A percentile compares a stretch with the other conserved stretches of the same genome.
These are phyloP conservation scores for Mercenaria mercenaria DNA, from an alignment of 1,140 invertebrate species.

Conservation along the genomic window DNA sequence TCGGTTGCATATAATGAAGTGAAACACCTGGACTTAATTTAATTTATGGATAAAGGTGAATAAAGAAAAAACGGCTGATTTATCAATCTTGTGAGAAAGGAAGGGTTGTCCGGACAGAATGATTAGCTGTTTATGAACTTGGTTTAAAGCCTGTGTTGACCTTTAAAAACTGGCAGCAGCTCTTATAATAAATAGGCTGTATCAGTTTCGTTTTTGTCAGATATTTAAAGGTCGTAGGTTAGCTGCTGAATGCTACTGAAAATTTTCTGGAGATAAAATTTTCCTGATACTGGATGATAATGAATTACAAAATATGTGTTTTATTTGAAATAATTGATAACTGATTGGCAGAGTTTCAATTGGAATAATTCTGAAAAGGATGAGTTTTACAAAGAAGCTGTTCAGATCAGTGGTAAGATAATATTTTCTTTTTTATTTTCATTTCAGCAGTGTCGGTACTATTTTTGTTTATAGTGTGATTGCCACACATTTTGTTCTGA, in stretches of 20 bases:
- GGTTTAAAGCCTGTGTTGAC: no score
- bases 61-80: neutral
- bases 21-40: neutral
- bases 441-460: neutral
- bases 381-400: slow-evolving; percentile 5
- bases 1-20: neutral
- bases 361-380: neutral
- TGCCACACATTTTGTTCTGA: no score
- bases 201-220: neutral
- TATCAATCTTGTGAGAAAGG: neutral
- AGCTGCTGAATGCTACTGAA: neutral
- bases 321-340: neutral
- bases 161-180: no score
- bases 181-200: neutral
- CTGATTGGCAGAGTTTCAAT: neutral
- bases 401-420: slow-evolving; percentile 42
- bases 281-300: no score
- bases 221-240: neutral
- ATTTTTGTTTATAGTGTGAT: no score
- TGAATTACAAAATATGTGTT: no score
- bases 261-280: no score
- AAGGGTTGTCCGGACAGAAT: no score
- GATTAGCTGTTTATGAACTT: no score
- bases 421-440: slow-evolving; percentile 18
- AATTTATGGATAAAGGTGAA: neutral